phyloP scores from a whole-genome alignment of 2,888 invertebrate genomes.

The Lissonota sp. region DNA sequence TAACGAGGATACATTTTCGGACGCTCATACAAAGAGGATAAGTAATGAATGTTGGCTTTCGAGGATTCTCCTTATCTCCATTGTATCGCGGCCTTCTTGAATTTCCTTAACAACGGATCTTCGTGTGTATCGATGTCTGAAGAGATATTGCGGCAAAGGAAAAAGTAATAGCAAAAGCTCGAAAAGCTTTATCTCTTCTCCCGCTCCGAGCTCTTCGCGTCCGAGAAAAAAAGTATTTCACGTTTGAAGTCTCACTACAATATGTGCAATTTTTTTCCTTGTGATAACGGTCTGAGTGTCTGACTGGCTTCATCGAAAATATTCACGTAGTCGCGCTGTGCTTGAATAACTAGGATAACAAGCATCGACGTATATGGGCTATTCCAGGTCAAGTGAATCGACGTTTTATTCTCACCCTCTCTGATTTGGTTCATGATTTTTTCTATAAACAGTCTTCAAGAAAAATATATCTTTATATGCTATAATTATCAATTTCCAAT shows the following conservation, averaged over 20 bases:
- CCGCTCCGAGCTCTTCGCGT: conserved; percentile 11
- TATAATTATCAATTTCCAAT: no score
- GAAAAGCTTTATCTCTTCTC: conserved; percentile 22
- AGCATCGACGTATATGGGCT: conserved; percentile 56
- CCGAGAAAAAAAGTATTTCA: conserved; percentile 20
- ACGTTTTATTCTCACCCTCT: no score
- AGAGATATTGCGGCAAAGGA: conserved; percentile 12
- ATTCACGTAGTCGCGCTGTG: conserved; percentile 27
- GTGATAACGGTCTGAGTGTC: conserved; percentile 28
- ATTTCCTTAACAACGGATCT: conserved; percentile 18
- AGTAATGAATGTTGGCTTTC: conserved; percentile 43
- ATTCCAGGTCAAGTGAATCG: no score
- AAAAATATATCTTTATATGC: no score
- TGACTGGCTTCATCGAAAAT: conserved; percentile 25
- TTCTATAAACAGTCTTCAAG: no score
- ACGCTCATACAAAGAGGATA: conserved; percentile 11
- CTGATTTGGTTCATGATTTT: no score
- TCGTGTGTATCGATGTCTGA: conserved; percentile 26
- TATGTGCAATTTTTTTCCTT: conserved; percentile 1
- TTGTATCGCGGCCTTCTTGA: conserved; percentile 15
- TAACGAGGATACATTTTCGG: conserved; percentile 47
- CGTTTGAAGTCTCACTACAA: conserved; percentile 54
- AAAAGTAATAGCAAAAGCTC: conserved; percentile 4
- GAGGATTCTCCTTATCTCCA: conserved; percentile 20
- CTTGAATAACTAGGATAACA: conserved; percentile 70